These are phyloP conservation scores for Melozone crissalis DNA, from an alignment of 2,113 vertebrate species.

Conservation along the genomic window DNA sequence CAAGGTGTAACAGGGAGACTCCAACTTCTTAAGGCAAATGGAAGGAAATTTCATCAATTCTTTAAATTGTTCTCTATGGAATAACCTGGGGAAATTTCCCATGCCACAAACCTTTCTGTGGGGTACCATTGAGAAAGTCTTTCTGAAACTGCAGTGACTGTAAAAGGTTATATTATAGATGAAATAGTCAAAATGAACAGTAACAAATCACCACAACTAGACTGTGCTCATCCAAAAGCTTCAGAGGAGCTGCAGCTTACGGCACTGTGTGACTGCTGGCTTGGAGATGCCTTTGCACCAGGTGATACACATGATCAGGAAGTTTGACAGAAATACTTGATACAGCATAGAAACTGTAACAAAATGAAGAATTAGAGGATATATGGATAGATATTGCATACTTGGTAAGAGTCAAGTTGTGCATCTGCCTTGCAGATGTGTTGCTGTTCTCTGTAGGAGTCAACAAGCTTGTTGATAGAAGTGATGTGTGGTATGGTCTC, in stretches of 20 bases:
- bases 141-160: neutral
- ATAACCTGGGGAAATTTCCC: neutral
- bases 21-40: neutral
- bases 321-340: neutral
- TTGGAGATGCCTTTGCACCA: neutral
- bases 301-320: neutral
- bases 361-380: neutral
- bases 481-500: neutral
- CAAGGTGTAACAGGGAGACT: neutral
- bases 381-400: neutral
- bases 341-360: neutral
- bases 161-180: neutral
- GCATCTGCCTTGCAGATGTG: neutral
- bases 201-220: neutral
- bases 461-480: neutral
- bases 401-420: neutral
- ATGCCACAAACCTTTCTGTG: neutral
- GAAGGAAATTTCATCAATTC: neutral
- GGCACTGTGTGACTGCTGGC: neutral
- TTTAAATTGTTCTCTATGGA: neutral
- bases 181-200: neutral
- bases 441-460: neutral
- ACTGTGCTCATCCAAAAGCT: neutral
- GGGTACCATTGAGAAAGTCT: neutral
- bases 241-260: neutral